Conservation (phyloP, 2,113 vertebrate genomes). For the Bufo bufo region DNA sequence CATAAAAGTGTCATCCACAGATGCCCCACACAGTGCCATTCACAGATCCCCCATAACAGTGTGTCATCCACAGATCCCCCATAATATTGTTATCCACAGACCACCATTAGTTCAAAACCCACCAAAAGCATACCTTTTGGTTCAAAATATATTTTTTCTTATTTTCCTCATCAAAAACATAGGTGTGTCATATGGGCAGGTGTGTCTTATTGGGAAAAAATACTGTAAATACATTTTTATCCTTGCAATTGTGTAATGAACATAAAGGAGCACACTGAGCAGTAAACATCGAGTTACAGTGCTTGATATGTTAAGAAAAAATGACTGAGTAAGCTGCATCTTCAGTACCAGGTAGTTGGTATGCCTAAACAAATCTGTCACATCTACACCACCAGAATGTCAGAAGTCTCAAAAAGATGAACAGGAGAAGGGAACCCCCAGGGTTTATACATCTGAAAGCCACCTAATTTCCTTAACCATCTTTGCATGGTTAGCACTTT, state of each 20-base stretch:
- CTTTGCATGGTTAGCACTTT: conserved; percentile 22
- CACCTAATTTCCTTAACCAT: conserved; percentile 17
- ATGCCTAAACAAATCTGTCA: conserved; percentile 54
- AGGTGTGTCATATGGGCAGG: too few species aligned
- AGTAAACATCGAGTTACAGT: neutral
- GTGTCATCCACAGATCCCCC: too few species aligned
- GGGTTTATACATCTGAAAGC: neutral
- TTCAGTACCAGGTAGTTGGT: conserved; percentile 44
- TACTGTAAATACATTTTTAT: too few species aligned
- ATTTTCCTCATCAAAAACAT: too few species aligned
- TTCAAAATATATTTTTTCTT: too few species aligned
- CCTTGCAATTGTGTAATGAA: conserved; percentile 1
- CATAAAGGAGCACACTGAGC: neutral
- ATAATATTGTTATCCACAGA: too few species aligned
- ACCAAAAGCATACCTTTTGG: too few species aligned
- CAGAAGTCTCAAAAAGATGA: conserved; percentile 20
- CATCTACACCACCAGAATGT: conserved; percentile 47
- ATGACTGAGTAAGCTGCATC: neutral
- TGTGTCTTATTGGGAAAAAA: too few species aligned
- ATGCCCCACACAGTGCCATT: too few species aligned
- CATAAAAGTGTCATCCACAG: too few species aligned
- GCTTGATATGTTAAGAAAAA: neutral
- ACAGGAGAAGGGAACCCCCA: neutral
- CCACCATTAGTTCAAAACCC: too few species aligned
- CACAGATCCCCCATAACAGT: too few species aligned